A percentile compares a stretch with the other conserved stretches of the same genome.
phyloP scores from a whole-genome alignment of 2,113 vertebrate genomes.

The Phyllostomus hastatus region DNA sequence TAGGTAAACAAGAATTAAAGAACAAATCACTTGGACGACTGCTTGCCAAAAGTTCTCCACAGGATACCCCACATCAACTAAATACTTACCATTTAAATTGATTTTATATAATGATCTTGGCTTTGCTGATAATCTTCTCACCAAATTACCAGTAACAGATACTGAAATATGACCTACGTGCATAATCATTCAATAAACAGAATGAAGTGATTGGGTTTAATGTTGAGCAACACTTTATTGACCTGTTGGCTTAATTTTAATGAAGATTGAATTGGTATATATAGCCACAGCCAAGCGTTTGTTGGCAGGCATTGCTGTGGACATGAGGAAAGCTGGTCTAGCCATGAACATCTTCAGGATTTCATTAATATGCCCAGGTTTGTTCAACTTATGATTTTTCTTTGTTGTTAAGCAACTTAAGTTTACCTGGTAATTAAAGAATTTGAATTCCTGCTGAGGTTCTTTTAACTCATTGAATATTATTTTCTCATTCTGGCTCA shows the following conservation, averaged over 20 bases:
- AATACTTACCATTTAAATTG: not conserved
- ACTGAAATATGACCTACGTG: slow-evolving; percentile 70
- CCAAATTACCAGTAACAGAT: slow-evolving; percentile 60
- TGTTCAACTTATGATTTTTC: not conserved
- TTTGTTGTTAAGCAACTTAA: not conserved
- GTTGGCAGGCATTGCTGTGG: not conserved
- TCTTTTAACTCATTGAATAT: not conserved
- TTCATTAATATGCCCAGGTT: slow-evolving; percentile 22
- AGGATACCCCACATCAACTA: not conserved
- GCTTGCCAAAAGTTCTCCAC: slow-evolving; percentile 28
- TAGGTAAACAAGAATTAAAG: slow-evolving; percentile 13
- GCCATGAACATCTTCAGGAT: slow-evolving; percentile 9
- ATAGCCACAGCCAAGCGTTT: not conserved
- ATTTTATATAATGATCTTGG: slow-evolving; percentile 36
- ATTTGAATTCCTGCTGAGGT: not conserved
- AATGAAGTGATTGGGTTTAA: not conserved
- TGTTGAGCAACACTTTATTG: slow-evolving; percentile 61
- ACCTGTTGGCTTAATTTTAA: slow-evolving; percentile 63
- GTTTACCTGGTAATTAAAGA: not conserved
- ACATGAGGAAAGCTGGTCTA: not conserved
- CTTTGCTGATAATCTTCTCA: slow-evolving; percentile 67
- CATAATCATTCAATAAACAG: slow-evolving; percentile 36
- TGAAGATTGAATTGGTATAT: slow-evolving; percentile 61
- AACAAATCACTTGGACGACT: not conserved
- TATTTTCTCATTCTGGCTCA: not conserved